A percentile compares a stretch with the other conserved stretches of the same genome.
Conservation (phyloP, 2,888 invertebrate genomes). For the Drosophila fulvimacula region DNA sequence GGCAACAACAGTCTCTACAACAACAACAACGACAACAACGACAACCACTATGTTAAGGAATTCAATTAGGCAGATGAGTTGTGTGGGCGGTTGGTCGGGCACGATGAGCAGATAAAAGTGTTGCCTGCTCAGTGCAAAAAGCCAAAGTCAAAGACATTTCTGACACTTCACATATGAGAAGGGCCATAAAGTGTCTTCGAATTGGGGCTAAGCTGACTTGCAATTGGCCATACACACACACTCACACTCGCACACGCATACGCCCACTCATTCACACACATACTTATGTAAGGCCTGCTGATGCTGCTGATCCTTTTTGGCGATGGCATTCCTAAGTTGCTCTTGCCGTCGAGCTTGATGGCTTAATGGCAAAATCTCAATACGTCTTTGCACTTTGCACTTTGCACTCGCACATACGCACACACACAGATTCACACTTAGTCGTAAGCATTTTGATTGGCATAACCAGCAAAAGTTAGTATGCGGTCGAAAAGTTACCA, state of each 20-base stretch:
- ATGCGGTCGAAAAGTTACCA: constrained; percentile 52
- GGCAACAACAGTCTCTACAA: background rate
- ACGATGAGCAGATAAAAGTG: constrained; percentile 67
- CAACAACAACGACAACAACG: background rate
- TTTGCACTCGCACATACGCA: constrained; percentile 36
- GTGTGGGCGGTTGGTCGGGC: constrained; percentile 49
- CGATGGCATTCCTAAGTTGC: constrained; percentile 54
- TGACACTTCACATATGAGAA: constrained; percentile 74
- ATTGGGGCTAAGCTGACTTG: constrained; percentile 56
- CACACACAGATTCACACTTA: background rate
- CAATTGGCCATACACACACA: constrained; percentile 24
- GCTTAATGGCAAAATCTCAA: constrained; percentile 69
- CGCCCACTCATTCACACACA: too few relatives aligned
- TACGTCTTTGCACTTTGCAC: constrained; percentile 64
- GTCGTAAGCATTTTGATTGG: constrained; percentile 51
- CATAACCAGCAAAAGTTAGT: constrained; percentile 54
- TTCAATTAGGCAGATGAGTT: constrained; percentile 79
- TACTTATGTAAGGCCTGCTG: constrained; percentile 45
- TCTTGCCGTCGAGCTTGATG: constrained; percentile 48
- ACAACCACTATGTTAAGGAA: constrained; percentile 63
- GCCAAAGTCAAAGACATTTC: constrained; percentile 62
- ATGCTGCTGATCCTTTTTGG: constrained; percentile 67
- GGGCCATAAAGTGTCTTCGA: constrained; percentile 62
- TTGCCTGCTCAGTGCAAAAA: constrained; percentile 64
- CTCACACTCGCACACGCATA: background rate